Evolutionary conservation across 2,113 vertebrate genomes (phyloP), one percentile per base, ranked within the genome.

Genomic region (Bufo gargarizans): DNA sequence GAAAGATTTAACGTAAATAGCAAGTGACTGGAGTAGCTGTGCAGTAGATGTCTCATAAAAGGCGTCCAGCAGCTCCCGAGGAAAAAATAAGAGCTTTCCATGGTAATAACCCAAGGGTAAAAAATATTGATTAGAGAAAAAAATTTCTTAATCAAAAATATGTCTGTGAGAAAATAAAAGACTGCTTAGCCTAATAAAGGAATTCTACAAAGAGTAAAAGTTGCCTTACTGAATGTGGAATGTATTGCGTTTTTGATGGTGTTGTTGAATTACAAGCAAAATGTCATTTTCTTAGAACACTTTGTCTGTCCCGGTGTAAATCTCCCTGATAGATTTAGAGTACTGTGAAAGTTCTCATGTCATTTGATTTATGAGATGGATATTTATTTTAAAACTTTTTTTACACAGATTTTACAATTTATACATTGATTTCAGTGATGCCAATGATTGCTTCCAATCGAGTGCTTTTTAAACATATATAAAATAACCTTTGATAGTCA

Each of bases 61-160:
- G 92, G 94, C 94, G 93, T 45, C 93, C 92, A 92, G 86, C 91
- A 91, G 93, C 93, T 93, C 91, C 91, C 72, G 82, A 74, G 19
- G 45, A 50, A 71, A 80, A 78, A 90, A 92, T 91, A 90, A 91
- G 55, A 91, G 85, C 92, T 91, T 92, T 92, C 92, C 91, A 94
- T 91, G 93, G 90, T 92, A 94, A 96, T 94, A 95, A 94, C 92
- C 92, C 91, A 94, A 92, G 92, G 93, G 93, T 95, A 94, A 94
- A 94, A 95, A 95, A 93, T 94, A 96, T 95, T 93, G 94, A 95
- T 96, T 94, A 94, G 89, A 92, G 91, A 92, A 94, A 94, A 93
- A 92, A 94, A 94, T 94, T 94, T 93, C 93, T 94, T 95, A 95
- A 95, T 93, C 90, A 92, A 94, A 93, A 95, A 90, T 93, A 94